A percentile compares a stretch with the other conserved stretches of the same genome.
Conservation (phyloP, 1,140 invertebrate species). For the Heterodera carotae region DNA sequence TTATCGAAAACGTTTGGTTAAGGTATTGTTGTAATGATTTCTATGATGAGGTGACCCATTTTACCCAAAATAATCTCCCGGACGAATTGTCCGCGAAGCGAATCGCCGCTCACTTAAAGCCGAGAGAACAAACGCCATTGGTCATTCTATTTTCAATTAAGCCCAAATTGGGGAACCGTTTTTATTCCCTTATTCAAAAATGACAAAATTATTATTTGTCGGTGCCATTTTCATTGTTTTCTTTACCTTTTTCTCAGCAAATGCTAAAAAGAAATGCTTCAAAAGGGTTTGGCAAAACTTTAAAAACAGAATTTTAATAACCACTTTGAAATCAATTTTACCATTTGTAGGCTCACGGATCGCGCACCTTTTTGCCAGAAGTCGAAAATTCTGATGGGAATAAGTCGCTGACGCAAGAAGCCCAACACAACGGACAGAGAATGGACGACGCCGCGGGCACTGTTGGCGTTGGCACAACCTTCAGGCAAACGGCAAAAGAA, state of each 20-base stretch:
- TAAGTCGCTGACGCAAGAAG: neutral
- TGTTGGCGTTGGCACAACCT: neutral
- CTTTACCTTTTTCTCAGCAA: neutral
- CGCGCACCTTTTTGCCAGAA: neutral
- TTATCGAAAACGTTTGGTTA: neutral
- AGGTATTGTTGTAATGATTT: neutral
- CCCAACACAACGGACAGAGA: neutral
- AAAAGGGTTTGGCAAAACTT: neutral
- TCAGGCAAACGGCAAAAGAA: neutral
- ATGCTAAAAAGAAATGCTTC: neutral
- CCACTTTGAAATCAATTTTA: too few species aligned
- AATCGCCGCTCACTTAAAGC: too few species aligned
- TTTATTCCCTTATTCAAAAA: neutral
- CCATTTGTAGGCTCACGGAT: neutral
- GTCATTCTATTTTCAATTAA: neutral
- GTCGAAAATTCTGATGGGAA: neutral
- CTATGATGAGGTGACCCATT: neutral
- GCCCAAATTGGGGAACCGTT: neutral
- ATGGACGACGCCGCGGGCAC: neutral
- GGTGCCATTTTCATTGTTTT: neutral
- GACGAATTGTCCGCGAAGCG: neutral
- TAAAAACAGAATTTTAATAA: too few species aligned
- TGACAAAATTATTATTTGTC: neutral
- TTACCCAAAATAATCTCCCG: neutral
- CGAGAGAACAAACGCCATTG: neutral